phyloP scores from a whole-genome alignment of 2,888 invertebrate species.

The Acanthosepion esculentum region DNA sequence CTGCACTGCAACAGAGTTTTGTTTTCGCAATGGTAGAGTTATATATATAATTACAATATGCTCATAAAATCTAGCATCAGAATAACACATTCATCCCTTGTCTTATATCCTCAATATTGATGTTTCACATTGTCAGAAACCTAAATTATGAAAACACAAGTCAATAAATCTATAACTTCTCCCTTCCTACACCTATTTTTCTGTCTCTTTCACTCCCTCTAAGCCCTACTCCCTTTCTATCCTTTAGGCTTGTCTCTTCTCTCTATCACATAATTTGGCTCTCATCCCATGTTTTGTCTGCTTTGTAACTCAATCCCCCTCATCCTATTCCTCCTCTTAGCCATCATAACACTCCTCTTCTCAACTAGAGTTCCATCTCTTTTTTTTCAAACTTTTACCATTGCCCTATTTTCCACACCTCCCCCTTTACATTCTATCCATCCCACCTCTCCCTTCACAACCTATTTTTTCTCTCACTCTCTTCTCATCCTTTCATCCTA shows the following conservation, averaged over 20 bases:
- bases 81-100: neutral
- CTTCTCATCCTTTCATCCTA: neutral
- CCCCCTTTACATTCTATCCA: too few relatives aligned
- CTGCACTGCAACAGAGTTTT: too few relatives aligned
- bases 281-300: too few relatives aligned
- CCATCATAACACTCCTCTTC: too few relatives aligned
- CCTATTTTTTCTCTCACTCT: neutral
- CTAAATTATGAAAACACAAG: neutral
- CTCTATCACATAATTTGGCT: neutral
- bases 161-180: neutral
- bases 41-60: too few relatives aligned
- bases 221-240: neutral
- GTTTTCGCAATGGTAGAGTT: too few relatives aligned
- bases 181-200: neutral
- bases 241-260: neutral
- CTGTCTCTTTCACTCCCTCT: neutral
- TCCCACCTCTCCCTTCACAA: neutral
- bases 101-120: neutral
- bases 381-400: too few relatives aligned
- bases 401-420: too few relatives aligned
- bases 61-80: neutral
- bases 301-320: too few relatives aligned
- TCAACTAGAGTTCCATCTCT: too few relatives aligned
- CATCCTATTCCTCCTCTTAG: too few relatives aligned
- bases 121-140: neutral